Evolutionary conservation across 2,797 vertebrate genomes (phyloP), one percentile per base, ranked within the genome.

Genomic region (Schizopygopsis pylzovi): DNA sequence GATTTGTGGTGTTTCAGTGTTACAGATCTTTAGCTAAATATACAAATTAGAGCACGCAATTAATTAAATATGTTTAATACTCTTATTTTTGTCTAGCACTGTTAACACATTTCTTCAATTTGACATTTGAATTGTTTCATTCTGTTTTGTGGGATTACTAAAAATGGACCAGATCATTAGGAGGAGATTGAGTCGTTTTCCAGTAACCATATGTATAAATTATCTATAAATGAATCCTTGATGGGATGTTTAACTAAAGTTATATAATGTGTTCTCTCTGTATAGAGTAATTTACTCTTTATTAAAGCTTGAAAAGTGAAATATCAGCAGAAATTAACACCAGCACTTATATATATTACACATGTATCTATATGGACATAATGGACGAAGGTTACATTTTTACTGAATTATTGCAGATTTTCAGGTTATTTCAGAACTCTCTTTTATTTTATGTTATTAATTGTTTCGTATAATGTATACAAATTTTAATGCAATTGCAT

Each of bases 1-100:
- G 28, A 83, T 70, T 85, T 87, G 41, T 63, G 0, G 11, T 54
- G 45, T 22, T 68, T 41, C 39, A 4, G 33, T 63, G 45, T 77
- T 41, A 65, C 20, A 63, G 15, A 43, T 8, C 39, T 28, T 45
- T 45, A 63, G 56, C 15, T 79, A 41, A 79, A 79, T 63, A 79
- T 18, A 63, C n/a, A 22, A 56, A 52, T 20, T 70, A 6, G 18
- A 54, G 43, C 13, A 18, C 37, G 1, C 43, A 13, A 2, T 54
- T 39, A 16, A 47, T 47, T 5, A 67, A 61, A 78, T 67, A 33
- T 85, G 39, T 47, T 16, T 68, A 39, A 77, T 39, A 22, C 3
- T 77, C 4, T 54, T 54, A 20, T 56, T 37, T 68, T 68, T 39
- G 15, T 39, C 3, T 22, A 15, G 3, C 77, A 79, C 22, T 28